Base-by-base conservation (phyloP, 2,797 vertebrate species). In the Champsocephalus esox region DNA sequence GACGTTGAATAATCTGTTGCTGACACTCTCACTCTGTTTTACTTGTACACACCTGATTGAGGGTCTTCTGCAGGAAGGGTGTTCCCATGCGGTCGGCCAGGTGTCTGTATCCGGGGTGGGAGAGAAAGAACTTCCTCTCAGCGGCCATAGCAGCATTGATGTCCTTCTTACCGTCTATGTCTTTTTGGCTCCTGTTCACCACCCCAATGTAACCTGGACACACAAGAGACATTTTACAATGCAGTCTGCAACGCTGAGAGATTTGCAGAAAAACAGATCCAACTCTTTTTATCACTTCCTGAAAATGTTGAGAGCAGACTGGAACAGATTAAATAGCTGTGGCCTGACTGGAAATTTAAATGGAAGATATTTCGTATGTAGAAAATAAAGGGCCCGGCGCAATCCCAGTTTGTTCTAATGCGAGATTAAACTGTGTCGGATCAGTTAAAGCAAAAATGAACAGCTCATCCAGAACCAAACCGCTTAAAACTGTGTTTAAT, bases 61-160 rank as follows among this genome's bases (percentile, higher is more conserved):
- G 96, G 16, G 93, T 66, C 93, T 98, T 99, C 94, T 99, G 98
- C 73, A 99, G 95, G 92, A 96, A 99, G 3, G 97, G 94, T 0
- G 98, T 99, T 46, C 98, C 98, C 98, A 99, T 99, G 11, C 98
- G 98, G 14, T 99, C 98, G 2, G 98, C 97, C 91, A 99, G 88
- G 91, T 99, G 98, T 91, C 98, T 95, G 73, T 99, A 99, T 0
- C 94, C 93, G 1, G 97, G 96, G 64, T 99, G 98, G 12, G 97
- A 96, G 63, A 99, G 95, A 79, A 99, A 99, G 86, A 99, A 99
- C 84, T 99, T 99, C 73, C 97, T 96, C 87, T 99, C 98, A 0
- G 98, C 97, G 1, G 94, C 95, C 89, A 99, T 92, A 16, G 98
- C 98, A 0, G 97, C 96, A 0, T 94, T 95, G 83, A 99, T 99